phyloP scores from a whole-genome alignment of 30 jellyfish, hydroid and myxozoan species.

The Catostylus mosaicus region DNA sequence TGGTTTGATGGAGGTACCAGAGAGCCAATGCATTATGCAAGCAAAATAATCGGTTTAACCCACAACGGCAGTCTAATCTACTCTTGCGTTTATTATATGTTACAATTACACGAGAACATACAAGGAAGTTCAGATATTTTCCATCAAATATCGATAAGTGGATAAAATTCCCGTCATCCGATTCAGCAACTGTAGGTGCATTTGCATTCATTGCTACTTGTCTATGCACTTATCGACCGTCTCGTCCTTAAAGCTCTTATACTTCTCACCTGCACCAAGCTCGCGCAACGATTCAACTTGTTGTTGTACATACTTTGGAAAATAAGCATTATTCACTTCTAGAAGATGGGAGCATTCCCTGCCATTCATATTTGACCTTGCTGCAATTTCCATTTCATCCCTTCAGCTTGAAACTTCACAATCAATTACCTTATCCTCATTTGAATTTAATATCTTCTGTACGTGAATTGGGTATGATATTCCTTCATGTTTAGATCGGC shows the following conservation, averaged over 20 bases:
- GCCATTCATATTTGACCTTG: slow-evolving; percentile 12
- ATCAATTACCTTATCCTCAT: not conserved
- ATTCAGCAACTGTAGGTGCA: not conserved
- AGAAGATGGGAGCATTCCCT: slow-evolving; percentile 30
- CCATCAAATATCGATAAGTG: slow-evolving; percentile 37
- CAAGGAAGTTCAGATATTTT: not conserved
- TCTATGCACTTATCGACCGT: slow-evolving; percentile 26
- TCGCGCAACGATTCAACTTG: not conserved
- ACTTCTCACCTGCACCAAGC: not conserved
- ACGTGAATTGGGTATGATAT: slow-evolving; percentile 46
- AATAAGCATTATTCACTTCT: slow-evolving; percentile 24
- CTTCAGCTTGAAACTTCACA: slow-evolving; percentile 31
- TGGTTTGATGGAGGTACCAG: slow-evolving; percentile 30
- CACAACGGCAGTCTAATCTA: slow-evolving; percentile 6
- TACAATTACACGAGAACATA: not conserved
- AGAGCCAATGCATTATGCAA: slow-evolving; percentile 33
- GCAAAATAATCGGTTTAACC: not conserved
- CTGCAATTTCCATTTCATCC: slow-evolving; percentile 21
- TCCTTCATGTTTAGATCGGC: slow-evolving; percentile 22
- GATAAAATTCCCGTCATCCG: not conserved
- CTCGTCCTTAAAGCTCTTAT: not conserved
- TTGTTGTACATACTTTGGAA: not conserved
- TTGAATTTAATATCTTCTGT: slow-evolving; percentile 3
- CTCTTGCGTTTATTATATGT: slow-evolving; percentile 9
- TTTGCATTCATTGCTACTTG: not conserved